Evolutionary conservation across 2,113 vertebrate genomes (phyloP).

Genomic region (Thunnus maccoyii): DNA sequence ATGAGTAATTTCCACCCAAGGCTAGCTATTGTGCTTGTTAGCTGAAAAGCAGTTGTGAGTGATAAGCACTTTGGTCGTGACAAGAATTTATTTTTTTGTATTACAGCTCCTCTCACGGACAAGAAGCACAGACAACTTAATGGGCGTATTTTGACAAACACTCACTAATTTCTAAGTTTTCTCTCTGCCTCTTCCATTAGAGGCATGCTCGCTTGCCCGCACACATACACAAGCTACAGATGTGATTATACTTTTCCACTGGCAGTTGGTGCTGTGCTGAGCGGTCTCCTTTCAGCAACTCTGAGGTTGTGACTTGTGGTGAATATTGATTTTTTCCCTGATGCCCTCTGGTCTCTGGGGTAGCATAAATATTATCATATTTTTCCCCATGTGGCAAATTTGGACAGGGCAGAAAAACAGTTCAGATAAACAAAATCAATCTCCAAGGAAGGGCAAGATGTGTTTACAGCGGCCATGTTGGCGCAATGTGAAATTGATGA

Average conservation of each 20-base stretch:
- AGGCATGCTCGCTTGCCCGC: constrained; percentile 24
- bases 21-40: constrained; percentile 45
- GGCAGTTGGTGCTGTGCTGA: constrained; percentile 29
- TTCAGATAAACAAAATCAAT: constrained; percentile 50
- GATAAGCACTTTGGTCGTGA: constrained; percentile 26
- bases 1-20: constrained; percentile 56
- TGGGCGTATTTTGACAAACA: neutral
- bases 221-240: constrained; percentile 39
- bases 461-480: constrained; percentile 49
- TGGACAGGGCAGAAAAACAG: constrained; percentile 40
- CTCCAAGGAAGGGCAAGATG: constrained; percentile 30
- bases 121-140: neutral
- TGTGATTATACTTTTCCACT: constrained; percentile 44
- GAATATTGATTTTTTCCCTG: constrained; percentile 69
- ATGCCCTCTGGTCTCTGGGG: constrained; percentile 42
- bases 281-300: constrained; percentile 48
- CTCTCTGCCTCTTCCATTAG: constrained; percentile 13
- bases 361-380: constrained; percentile 70
- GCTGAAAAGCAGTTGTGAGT: constrained; percentile 46
- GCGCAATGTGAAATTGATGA: constrained; percentile 32
- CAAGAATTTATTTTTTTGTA: neutral
- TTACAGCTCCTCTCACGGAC: neutral
- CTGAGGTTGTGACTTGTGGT: constrained; percentile 52
- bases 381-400: constrained; percentile 51
- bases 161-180: constrained; percentile 29